Base-by-base conservation (phyloP, 2,888 invertebrate genomes). In the Heliconius cydno region DNA sequence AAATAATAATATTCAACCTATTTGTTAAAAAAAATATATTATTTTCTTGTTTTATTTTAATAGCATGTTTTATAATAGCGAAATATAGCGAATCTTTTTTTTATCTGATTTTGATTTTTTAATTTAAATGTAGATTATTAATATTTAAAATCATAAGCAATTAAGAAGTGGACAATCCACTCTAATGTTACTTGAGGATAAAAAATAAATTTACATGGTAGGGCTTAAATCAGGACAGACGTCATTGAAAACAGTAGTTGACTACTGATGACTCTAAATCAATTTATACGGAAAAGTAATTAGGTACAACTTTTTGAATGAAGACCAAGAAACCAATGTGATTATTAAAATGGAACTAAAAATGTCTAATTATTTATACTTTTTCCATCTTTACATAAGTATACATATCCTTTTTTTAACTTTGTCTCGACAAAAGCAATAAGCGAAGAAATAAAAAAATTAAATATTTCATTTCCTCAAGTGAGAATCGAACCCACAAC, bases 181-280 rank as follows among this genome's bases (percentile, higher is more conserved):
- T 28, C 13, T 28, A 28, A 65, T 25, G 41, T 41, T 3, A 70
- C 15, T 70, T 70, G 25, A 46, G 70, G 70, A 41, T 6, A 70
- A 70, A 13, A n/a, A 22, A n/a, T 38, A 7, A 2, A 52, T 52
- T 52, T 30, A 74, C 28, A 68, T 22, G 63, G 34, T 52, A 65
- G 70, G 1, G 57, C 34, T 77, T 76, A 81, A 83, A 84, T 80
- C 79, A 80, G 83, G 82, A 77, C 83, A 79, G 57, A 81, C 85
- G 85, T 85, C 84, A 84, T 80, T 82, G 15, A 60, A 73, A 73
- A 57, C 73, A n/a, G 30, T 34, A 30, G 13, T 10, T 52, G 15
- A 57, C 22, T 30, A 3, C 34, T 30, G 22, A 22, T 57, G 30
- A n/a, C 15, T 70, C 25, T 70, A 7, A 7, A 25, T 15, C 2